Base-by-base conservation (phyloP, 1,140 invertebrate genomes). In the Tetragonula clypearis region DNA sequence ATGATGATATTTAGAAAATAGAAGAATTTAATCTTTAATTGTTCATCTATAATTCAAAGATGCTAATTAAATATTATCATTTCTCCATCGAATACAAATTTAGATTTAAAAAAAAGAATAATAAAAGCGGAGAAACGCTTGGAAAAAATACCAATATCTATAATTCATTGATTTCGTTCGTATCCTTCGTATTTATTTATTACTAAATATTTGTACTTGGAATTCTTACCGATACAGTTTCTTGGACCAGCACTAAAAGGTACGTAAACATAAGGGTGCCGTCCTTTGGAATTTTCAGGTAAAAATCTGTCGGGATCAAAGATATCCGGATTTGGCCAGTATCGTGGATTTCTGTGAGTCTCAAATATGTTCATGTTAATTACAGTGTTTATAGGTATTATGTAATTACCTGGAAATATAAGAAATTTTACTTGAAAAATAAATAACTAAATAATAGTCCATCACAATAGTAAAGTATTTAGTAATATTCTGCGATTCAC, bases 291-390 rank as follows among this genome's bases (percentile, higher is more conserved):
- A 85, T 96, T 96, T 83, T 97, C 96, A 0, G 95, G 95, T 11
- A 94, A 91, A 91, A 97, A 97, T 86, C 96, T 92, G 68, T 97
- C 97, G 0, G 97, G 97, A 92, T 97, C 95, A 84, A 97, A 97
- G 12, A 90, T 88, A 3, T 96, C 65, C 8, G 88, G 88, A 19
- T 88, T 82, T 1, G 87, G 79, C 87, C 87, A 90, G 14, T 41
- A 85, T 1, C 49, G 41, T 19, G 87, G 77, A 66, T 88, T 69
- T 17, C 75, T 60, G n/a, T 90, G 88, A 23, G 23, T 2, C 3
- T 35, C 26, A 11, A 21, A 8, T 26, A 87, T 75, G 60, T 78
- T n/a, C 2, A 89, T 0, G 26, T 56, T 11, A 3, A 81, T 1
- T 1, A 21, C 17, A 9, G 79, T 56, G 12, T n/a, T 15, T 0